Base-by-base conservation (phyloP, 2,888 invertebrate species). In the Cerastis rubricosa region DNA sequence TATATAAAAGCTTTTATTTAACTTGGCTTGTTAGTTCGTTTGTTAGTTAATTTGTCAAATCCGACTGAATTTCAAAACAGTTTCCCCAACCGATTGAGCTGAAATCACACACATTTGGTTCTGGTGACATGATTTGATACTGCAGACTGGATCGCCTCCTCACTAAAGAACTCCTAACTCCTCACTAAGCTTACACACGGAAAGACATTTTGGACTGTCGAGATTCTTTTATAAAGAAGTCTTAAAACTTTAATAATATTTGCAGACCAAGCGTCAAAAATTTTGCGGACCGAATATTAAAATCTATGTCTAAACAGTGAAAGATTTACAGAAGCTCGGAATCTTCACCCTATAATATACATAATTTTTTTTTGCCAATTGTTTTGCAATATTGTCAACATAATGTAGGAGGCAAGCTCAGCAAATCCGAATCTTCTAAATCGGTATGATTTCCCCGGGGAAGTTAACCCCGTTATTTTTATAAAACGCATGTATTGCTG, bases 361-460 rank as follows among this genome's bases (percentile, higher is more conserved):
- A 70, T 76, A 65, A 66, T 71, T 68, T 59, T 71, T 63, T 71
- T 74, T 71, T 65, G 12, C 61, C 65, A 67, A 59, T 77, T 73
- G 74, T 78, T 73, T 74, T 51, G 65, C 47, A 64, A 65, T 74
- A 71, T 61, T 81, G 78, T 78, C 71, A 78, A 81, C 72, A 78
- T 49, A 54, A 68, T 78, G 78, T 84, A 14, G 70, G 69, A 76
- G 71, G 63, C 71, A 59, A 74, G 72, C 77, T 78, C 82, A 86
- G 76, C 77, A 76, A 85, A 80, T 79, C 74, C 71, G 82, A 87
- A 87, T 87, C 86, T 86, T 88, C 87, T 88, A 90, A 90, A 85
- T 85, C 82, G 81, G 86, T 85, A 85, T 91, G 90, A 92, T 92
- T 92, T 92, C 92, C 92, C 92, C 43, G 5, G 89, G 86, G 89